phyloP scores from a whole-genome alignment of 2,113 vertebrate genomes.

The Eulemur rufifrons region DNA sequence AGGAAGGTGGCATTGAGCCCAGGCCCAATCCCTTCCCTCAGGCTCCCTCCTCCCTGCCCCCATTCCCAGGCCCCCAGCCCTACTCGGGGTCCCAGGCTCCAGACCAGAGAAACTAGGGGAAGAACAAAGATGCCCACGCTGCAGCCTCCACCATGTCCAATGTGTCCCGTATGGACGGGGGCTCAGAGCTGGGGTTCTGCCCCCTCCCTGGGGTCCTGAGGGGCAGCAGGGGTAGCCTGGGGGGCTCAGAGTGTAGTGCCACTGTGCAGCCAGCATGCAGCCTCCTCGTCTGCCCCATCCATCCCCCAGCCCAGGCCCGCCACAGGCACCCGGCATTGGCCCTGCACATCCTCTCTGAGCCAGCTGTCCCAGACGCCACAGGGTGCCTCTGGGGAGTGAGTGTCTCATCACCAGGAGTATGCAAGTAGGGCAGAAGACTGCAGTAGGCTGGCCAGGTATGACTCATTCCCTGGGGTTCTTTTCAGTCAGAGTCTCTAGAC shows the following conservation, averaged over 20 bases:
- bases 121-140: constrained; percentile 49
- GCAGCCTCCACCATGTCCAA: neutral
- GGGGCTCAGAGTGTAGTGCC: neutral
- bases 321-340: neutral
- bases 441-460: neutral
- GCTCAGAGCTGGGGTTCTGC: neutral
- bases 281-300: neutral
- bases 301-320: neutral
- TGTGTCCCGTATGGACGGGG: neutral
- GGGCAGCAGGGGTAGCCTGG: neutral
- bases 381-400: neutral
- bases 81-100: neutral
- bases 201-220: neutral
- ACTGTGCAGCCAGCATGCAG: too few relatives aligned
- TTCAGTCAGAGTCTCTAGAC: neutral
- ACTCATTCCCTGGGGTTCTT: neutral
- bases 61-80: neutral
- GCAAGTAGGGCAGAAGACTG: neutral
- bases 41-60: neutral
- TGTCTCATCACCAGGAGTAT: neutral
- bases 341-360: neutral
- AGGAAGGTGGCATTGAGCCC: neutral
- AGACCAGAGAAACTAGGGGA: constrained; percentile 71
- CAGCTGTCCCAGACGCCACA: accelerated
- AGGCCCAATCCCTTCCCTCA: neutral